Conservation (phyloP, 2,888 invertebrate species). For the Drosophila paranaensis region DNA sequence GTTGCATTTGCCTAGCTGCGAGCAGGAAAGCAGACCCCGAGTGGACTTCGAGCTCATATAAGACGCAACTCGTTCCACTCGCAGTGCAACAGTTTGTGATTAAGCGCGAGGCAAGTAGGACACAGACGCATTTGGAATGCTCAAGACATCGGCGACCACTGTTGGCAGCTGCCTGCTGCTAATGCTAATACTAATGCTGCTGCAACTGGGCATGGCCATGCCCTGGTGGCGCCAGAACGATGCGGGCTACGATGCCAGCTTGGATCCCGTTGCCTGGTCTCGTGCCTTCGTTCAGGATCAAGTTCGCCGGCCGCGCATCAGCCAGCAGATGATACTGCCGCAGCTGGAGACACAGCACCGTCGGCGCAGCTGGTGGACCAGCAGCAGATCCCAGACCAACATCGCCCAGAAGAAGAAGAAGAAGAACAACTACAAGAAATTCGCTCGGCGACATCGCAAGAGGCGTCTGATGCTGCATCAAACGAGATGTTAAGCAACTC, state of each 20-base stretch:
- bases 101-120: constrained; percentile 46
- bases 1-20: constrained; percentile 8
- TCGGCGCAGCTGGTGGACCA: constrained; percentile 6
- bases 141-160: constrained; percentile 20
- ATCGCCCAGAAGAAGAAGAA: constrained; percentile 3
- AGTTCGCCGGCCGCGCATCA: constrained; percentile 70
- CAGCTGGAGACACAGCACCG: constrained; percentile 9
- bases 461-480: constrained; percentile 31
- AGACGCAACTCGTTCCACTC: constrained; percentile 46
- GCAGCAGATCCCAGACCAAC: background rate
- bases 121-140: constrained; percentile 31
- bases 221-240: constrained; percentile 65
- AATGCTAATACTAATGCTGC: constrained; percentile 26
- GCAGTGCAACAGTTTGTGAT: constrained; percentile 68
- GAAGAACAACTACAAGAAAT: constrained; percentile 29
- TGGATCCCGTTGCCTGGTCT: constrained; percentile 82
- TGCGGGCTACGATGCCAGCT: constrained; percentile 76
- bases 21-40: background rate
- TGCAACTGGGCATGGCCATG: constrained; percentile 33
- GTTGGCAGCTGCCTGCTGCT: constrained; percentile 16
- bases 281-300: constrained; percentile 76
- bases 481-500: constrained; percentile 44
- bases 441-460: constrained; percentile 45
- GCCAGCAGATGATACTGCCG: background rate
- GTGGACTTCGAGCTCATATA: constrained; percentile 44